phyloP scores from a whole-genome alignment of 1,140 invertebrate species.

The Ceratina calcarata region DNA sequence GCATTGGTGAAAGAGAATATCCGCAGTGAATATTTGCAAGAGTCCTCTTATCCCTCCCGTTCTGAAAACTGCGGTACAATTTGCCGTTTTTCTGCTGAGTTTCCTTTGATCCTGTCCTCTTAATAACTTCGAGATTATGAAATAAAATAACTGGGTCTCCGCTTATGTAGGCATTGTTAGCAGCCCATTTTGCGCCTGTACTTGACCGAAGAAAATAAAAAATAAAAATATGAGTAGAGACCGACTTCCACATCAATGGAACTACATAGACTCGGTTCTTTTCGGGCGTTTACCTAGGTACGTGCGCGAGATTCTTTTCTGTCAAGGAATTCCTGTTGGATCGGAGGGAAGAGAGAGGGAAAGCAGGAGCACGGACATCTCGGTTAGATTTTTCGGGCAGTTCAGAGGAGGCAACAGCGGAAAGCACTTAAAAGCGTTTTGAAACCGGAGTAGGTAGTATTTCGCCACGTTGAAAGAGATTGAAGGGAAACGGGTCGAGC shows the following conservation, averaged over 20 bases:
- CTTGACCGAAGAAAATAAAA: not conserved
- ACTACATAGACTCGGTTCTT: not conserved
- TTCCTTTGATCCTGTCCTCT: conserved; percentile 14
- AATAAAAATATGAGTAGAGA: not conserved
- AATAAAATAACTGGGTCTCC: conserved; percentile 1
- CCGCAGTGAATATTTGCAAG: not conserved
- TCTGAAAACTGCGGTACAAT: not conserved
- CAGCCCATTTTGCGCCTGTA: not conserved
- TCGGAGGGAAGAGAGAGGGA: not conserved
- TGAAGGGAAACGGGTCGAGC: conserved; percentile 37
- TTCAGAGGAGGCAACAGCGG: conserved; percentile 62
- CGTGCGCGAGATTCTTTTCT: conserved; percentile 2
- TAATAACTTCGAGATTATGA: not conserved
- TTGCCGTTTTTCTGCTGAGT: not conserved
- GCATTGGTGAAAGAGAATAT: not conserved
- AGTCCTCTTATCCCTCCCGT: too few species aligned
- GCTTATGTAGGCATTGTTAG: too few species aligned
- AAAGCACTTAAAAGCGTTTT: conserved; percentile 74
- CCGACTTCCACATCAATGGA: not conserved
- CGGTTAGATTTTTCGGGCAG: conserved; percentile 53
- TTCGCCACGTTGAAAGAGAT: conserved; percentile 8
- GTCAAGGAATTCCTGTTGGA: conserved; percentile 16
- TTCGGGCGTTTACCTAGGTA: conserved; percentile 4
- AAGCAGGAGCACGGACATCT: too few species aligned
- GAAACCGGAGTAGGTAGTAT: conserved; percentile 55